phyloP scores from a whole-genome alignment of 2,888 invertebrate genomes.

The Incurvaria masculella region DNA sequence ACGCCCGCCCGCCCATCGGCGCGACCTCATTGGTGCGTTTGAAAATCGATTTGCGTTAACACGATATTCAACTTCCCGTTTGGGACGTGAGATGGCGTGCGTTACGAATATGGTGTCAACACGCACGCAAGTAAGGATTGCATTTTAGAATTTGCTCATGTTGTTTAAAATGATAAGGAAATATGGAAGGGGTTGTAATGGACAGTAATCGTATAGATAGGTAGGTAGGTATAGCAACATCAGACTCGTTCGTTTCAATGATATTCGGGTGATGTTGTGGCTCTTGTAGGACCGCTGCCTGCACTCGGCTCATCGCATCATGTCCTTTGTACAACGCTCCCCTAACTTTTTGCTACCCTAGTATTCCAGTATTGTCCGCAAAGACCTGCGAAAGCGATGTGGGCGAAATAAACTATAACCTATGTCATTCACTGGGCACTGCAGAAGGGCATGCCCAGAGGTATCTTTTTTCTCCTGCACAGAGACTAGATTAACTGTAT shows the following conservation, averaged over 20 bases:
- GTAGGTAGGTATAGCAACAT: too few species aligned
- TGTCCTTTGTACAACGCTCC: conserved; percentile 12
- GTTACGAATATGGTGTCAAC: too few species aligned
- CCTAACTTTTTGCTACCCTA: conserved; percentile 21
- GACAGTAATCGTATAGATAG: too few species aligned
- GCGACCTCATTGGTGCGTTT: conserved; percentile 47
- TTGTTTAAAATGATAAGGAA: too few species aligned
- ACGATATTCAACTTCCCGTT: conserved; percentile 55
- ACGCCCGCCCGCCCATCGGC: conserved; percentile 39
- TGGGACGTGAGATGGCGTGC: too few species aligned
- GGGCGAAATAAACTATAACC: conserved; percentile 45
- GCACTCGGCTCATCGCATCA: neutral
- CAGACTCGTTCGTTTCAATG: too few species aligned
- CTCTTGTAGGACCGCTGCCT: conserved; percentile 17
- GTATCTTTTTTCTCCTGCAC: conserved; percentile 31
- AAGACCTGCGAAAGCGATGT: conserved; percentile 21
- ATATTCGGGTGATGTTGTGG: too few species aligned
- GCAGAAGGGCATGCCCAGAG: conserved; percentile 33
- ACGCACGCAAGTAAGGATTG: too few species aligned
- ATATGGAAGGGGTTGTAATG: too few species aligned
- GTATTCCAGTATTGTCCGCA: conserved; percentile 15
- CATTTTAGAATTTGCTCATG: too few species aligned
- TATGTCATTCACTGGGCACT: conserved; percentile 54
- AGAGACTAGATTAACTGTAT: too few species aligned
- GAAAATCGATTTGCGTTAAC: conserved; percentile 57